phyloP scores from a whole-genome alignment of 1,140 invertebrate species.

The Chlorops oryzae region DNA sequence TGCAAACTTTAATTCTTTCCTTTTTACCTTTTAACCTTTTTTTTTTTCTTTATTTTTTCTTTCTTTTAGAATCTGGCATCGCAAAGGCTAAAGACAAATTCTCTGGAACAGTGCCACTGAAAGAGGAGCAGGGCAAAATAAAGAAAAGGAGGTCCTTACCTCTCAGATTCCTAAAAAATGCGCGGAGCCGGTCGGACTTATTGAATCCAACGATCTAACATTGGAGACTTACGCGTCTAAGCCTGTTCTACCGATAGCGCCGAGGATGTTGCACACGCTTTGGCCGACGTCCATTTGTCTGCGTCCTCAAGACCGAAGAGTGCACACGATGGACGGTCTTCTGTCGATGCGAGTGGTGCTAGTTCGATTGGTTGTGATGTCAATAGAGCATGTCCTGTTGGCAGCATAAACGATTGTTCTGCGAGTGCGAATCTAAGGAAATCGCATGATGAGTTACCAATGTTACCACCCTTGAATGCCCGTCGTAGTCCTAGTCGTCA shows the following conservation, averaged over 20 bases:
- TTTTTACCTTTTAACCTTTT: too few relatives aligned
- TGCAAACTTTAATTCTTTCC: too few relatives aligned
- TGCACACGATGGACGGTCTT: conserved; percentile 30
- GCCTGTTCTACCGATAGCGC: conserved; percentile 37
- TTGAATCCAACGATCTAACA: conserved; percentile 34
- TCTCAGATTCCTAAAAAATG: too few relatives aligned
- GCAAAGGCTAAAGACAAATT: too few relatives aligned
- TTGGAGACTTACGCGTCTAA: conserved; percentile 42
- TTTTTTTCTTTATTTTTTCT: too few relatives aligned
- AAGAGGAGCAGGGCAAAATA: too few relatives aligned
- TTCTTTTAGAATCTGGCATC: too few relatives aligned
- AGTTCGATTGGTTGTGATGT: conserved; percentile 18
- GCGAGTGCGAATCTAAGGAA: conserved; percentile 30
- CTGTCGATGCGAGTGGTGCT: conserved; percentile 27
- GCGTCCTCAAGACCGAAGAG: conserved; percentile 28
- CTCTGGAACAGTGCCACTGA: too few relatives aligned
- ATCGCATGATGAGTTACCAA: conserved; percentile 42
- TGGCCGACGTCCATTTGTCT: conserved; percentile 30
- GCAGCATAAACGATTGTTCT: too few relatives aligned
- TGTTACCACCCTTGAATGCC: conserved; percentile 33
- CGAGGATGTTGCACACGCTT: conserved; percentile 43
- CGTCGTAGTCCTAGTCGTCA: conserved; percentile 33
- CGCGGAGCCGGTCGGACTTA: conserved; percentile 69
- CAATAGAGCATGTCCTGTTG: too few relatives aligned
- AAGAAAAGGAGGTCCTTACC: too few relatives aligned